Percentiles rank a stretch among this genome's conserved stretches.
Evolutionary conservation across 2,888 invertebrate genomes (phyloP).

Genomic region (Morpho achilles): DNA sequence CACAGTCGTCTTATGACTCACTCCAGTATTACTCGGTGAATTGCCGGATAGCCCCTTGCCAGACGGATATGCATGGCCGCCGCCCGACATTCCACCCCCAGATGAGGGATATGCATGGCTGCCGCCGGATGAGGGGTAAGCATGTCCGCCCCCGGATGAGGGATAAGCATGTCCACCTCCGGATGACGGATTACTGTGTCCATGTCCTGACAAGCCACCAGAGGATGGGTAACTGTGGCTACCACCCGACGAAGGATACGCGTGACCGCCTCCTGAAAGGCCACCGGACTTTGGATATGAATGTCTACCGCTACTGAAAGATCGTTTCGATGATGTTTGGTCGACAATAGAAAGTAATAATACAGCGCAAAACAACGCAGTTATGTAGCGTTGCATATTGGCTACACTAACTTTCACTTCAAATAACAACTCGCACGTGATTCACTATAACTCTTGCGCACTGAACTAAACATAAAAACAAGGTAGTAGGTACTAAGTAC

Average conservation of each 20-base stretch:
- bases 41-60: slow-evolving; percentile 37
- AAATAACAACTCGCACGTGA: slow-evolving; percentile 4
- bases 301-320: slow-evolving; percentile 35
- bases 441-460: slow-evolving; percentile 34
- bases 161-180: slow-evolving; percentile 35
- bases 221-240: slow-evolving; percentile 42
- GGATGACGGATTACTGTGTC: slow-evolving; percentile 28
- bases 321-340: slow-evolving; percentile 36
- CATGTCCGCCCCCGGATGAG: slow-evolving; percentile 32
- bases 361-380: slow-evolving; percentile 46
- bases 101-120: slow-evolving; percentile 35
- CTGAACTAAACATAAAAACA: slow-evolving; percentile 16
- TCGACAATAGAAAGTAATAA: slow-evolving; percentile 41
- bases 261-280: slow-evolving; percentile 35
- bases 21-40: slow-evolving; percentile 23
- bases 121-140: slow-evolving; percentile 38
- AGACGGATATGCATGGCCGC: slow-evolving; percentile 31
- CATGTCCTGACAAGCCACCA: slow-evolving; percentile 40
- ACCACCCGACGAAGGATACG: slow-evolving; percentile 27
- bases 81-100: slow-evolving; percentile 14
- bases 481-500: too few species aligned
- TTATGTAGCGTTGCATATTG: slow-evolving; percentile 33
- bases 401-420: not conserved
- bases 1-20: slow-evolving; percentile 42
- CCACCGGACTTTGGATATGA: slow-evolving; percentile 38